phyloP scores from a whole-genome alignment of 2,888 invertebrate species.

The Tetragonula carbonaria region DNA sequence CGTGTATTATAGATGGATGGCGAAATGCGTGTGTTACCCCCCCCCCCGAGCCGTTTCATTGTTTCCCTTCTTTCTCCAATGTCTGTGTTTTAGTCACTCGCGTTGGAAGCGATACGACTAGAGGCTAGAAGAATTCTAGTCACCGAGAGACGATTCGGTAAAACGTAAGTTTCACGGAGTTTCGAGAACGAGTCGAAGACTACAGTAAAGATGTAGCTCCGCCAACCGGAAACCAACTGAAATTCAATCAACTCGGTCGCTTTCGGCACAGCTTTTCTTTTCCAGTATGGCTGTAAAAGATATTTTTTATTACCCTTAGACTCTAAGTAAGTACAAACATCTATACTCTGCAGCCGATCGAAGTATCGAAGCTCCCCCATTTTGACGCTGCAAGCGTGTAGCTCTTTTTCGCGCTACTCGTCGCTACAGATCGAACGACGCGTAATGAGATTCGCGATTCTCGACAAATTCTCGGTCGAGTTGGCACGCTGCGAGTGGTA shows the following conservation, averaged over 20 bases:
- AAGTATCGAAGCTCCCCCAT: too few species aligned
- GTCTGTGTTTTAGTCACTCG: not conserved
- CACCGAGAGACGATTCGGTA: not conserved
- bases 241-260: too few species aligned
- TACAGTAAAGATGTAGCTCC: too few species aligned
- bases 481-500: constrained; percentile 17
- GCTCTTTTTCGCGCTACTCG: too few species aligned
- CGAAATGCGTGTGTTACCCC: constrained; percentile 20
- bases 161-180: not conserved
- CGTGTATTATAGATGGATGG: constrained; percentile 51
- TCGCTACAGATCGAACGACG: too few species aligned
- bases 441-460: not conserved
- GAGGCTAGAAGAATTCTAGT: not conserved
- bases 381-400: too few species aligned
- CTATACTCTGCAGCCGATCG: too few species aligned
- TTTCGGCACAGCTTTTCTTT: too few species aligned
- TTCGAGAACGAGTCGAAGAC: not conserved
- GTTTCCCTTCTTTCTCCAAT: not conserved
- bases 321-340: too few species aligned
- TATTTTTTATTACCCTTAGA: too few species aligned
- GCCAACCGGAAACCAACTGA: too few species aligned
- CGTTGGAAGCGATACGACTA: not conserved
- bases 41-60: constrained; percentile 32
- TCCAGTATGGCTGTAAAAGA: too few species aligned
- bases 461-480: not conserved